Conservation (phyloP, 2,888 invertebrate genomes). For the Tyria jacobaeae region DNA sequence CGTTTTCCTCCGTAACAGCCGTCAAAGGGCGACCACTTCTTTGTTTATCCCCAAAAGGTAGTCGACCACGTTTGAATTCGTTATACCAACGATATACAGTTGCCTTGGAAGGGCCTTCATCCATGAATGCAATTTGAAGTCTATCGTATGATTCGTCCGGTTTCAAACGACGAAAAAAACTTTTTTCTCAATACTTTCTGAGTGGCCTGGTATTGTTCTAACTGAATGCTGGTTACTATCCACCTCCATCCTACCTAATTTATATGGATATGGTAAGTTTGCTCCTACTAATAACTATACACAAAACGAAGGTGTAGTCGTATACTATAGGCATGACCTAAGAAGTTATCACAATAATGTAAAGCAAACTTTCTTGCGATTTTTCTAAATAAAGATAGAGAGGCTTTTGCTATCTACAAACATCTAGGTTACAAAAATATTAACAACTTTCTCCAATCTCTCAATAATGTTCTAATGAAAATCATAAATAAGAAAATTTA, state of each 20-base stretch:
- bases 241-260: neutral
- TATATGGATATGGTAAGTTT: constrained; percentile 5
- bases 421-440: constrained; percentile 13
- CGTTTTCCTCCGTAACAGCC: no score
- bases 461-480: no score
- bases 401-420: constrained; percentile 10
- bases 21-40: no score
- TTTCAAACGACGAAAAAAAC: no score
- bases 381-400: constrained; percentile 10
- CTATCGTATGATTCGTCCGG: no score
- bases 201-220: constrained; percentile 7
- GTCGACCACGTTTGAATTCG: no score
- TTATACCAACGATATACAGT: no score
- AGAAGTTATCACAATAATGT: constrained; percentile 3
- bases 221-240: constrained; percentile 19
- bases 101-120: no score
- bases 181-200: no score
- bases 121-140: no score
- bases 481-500: no score
- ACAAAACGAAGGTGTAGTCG: constrained; percentile 18
- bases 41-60: no score
- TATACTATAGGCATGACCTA: neutral
- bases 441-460: constrained; percentile 10
- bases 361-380: constrained; percentile 10
- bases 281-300: constrained; percentile 9